Evolutionary conservation across 2,113 vertebrate genomes (phyloP).

Genomic region (Phalacrocorax carbo): DNA sequence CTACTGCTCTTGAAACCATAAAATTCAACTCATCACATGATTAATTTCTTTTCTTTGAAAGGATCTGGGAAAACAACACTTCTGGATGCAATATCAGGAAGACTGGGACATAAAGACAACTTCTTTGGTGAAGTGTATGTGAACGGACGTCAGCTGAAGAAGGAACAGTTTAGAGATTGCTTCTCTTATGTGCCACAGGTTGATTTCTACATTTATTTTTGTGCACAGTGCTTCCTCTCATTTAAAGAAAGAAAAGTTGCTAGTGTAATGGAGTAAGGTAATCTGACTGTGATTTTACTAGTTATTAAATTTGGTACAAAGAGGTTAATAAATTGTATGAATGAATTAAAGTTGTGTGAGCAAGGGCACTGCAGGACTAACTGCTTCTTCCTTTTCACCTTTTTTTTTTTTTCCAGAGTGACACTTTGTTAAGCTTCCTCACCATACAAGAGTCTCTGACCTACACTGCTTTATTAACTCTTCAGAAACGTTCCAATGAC

Average conservation of each 20-base stretch:
- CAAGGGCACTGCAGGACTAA: neutral
- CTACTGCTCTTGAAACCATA: neutral
- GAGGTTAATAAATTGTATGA: neutral
- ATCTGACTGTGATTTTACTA: neutral
- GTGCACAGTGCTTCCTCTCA: neutral
- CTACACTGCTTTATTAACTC: conserved; percentile 87
- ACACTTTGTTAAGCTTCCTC: conserved; percentile 88
- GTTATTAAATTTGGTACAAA: neutral
- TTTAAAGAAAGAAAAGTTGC: neutral
- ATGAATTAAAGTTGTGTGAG: neutral
- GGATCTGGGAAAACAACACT: conserved; percentile 95
- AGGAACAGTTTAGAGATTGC: conserved; percentile 88
- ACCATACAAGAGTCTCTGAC: conserved; percentile 89
- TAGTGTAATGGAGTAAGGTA: neutral
- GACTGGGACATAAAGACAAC: conserved; percentile 76
- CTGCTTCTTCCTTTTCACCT: neutral
- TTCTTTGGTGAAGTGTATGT: conserved; percentile 85
- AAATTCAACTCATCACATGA: neutral
- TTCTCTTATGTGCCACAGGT: conserved; percentile 96
- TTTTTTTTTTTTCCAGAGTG: conserved; percentile 72
- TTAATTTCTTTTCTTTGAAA: conserved; percentile 51
- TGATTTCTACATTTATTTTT: neutral
- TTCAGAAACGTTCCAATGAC: conserved; percentile 66
- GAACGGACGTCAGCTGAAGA: conserved; percentile 83
- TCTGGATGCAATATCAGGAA: conserved; percentile 88